Conservation (phyloP, 2,113 vertebrate species). For the Marmota flaviventris region DNA sequence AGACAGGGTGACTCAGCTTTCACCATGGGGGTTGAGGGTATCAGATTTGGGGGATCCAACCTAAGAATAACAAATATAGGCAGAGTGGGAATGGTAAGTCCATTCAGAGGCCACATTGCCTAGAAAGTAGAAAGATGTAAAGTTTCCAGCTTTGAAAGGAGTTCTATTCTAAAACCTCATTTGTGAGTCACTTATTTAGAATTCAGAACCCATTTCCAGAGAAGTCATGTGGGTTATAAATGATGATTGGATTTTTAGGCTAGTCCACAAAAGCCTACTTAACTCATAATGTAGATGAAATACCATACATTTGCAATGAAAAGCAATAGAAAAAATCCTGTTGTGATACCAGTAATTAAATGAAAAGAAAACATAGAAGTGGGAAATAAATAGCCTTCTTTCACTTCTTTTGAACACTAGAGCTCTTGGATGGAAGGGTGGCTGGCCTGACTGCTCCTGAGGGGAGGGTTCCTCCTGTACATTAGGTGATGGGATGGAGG, state of each 20-base stretch:
- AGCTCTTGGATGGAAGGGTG: background rate
- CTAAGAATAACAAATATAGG: background rate
- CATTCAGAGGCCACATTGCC: background rate
- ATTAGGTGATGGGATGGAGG: background rate
- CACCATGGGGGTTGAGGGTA: background rate
- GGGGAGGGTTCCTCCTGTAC: background rate
- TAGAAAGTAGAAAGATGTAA: conserved; percentile 28
- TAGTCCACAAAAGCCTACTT: conserved; percentile 74
- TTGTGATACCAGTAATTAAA: conserved; percentile 77
- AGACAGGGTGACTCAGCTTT: background rate
- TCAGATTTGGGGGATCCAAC: background rate
- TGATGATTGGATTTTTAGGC: conserved; percentile 71
- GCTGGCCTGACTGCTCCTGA: background rate
- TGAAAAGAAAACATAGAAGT: conserved; percentile 49
- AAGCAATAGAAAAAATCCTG: conserved; percentile 68
- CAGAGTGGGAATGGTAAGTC: background rate
- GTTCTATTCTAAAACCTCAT: conserved; percentile 58
- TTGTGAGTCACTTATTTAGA: conserved; percentile 70
- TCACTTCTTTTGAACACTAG: conserved; percentile 27
- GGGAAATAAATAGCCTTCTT: conserved; percentile 71
- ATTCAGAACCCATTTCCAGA: conserved; percentile 75
- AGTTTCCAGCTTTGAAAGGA: conserved; percentile 38
- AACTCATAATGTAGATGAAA: conserved; percentile 76
- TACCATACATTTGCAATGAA: conserved; percentile 72
- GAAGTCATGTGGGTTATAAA: conserved; percentile 73